Evolutionary conservation across 1,140 invertebrate genomes (phyloP).

Genomic region (Hylyphantes graminicola): DNA sequence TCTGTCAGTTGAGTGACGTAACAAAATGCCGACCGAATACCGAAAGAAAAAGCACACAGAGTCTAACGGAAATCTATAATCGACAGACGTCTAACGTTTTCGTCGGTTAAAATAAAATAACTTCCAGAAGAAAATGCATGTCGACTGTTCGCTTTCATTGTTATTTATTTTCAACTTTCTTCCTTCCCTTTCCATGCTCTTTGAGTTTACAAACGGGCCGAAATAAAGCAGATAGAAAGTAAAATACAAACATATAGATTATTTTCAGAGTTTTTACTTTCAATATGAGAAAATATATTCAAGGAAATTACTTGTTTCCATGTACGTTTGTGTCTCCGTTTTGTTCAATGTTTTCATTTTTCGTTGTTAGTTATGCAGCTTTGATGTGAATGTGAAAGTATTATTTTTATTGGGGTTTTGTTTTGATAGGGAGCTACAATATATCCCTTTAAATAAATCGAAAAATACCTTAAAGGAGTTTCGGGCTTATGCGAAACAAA

Average conservation of each 20-base stretch:
- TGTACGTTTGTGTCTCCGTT: not conserved
- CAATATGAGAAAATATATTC: conserved; percentile 30
- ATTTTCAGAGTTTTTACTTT: conserved; percentile 40
- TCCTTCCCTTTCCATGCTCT: not conserved
- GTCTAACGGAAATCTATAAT: conserved; percentile 50
- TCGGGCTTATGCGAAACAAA: no score
- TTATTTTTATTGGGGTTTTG: no score
- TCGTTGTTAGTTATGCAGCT: not conserved
- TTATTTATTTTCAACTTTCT: conserved; percentile 21
- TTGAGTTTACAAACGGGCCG: conserved; percentile 30
- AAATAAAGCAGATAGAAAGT: conserved; percentile 28
- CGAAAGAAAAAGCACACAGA: conserved; percentile 9
- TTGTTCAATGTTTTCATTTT: conserved; percentile 4
- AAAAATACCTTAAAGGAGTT: no score
- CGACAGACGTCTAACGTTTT: conserved; percentile 29
- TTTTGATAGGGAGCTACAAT: no score
- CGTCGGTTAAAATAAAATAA: conserved; percentile 35
- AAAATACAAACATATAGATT: conserved; percentile 38
- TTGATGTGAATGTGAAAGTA: no score
- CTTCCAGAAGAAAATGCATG: conserved; percentile 40
- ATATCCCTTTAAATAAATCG: no score
- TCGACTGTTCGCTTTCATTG: conserved; percentile 30
- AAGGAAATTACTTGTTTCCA: conserved; percentile 33
- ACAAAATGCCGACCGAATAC: conserved; percentile 15
- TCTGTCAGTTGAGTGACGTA: conserved; percentile 41